Conservation (phyloP, 2,888 invertebrate species). For the Himalopsyche anomala region DNA sequence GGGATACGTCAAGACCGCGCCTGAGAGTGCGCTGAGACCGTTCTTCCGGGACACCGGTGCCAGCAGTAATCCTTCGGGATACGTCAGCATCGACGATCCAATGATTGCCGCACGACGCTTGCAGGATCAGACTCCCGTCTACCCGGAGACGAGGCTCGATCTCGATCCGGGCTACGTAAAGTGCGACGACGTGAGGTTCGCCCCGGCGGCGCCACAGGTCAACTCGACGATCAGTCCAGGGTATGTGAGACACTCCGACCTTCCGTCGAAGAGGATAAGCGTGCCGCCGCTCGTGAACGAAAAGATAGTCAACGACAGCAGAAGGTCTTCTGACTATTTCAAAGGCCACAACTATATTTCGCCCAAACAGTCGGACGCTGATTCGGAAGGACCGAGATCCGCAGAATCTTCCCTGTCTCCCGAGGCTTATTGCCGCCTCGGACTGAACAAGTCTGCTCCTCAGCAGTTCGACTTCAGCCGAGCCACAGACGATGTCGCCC, state of each 20-base stretch:
- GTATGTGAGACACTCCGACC: constrained; percentile 6
- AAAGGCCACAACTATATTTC: constrained; percentile 73
- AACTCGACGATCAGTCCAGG: constrained; percentile 28
- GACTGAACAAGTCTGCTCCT: constrained; percentile 71
- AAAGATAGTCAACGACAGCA: constrained; percentile 48
- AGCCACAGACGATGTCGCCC: constrained; percentile 18
- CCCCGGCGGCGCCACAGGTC: background rate
- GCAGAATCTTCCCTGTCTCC: constrained; percentile 70
- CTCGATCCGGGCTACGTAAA: constrained; percentile 52
- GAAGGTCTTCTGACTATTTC: constrained; percentile 70
- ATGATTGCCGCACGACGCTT: constrained; percentile 24
- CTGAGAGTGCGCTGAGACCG: constrained; percentile 26
- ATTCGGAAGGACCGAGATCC: constrained; percentile 62
- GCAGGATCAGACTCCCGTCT: background rate
- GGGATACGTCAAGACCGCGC: constrained; percentile 57
- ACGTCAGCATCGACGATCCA: constrained; percentile 58
- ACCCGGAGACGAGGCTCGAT: constrained; percentile 14
- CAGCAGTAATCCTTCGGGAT: constrained; percentile 46
- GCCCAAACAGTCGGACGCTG: constrained; percentile 74
- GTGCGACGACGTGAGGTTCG: constrained; percentile 50
- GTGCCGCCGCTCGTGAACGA: constrained; percentile 49
- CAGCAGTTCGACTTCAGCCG: constrained; percentile 52
- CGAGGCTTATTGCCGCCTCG: constrained; percentile 76
- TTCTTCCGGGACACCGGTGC: background rate
- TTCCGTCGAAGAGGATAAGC: constrained; percentile 54